Evolutionary conservation across 2,797 vertebrate species (phyloP), one percentile per base, ranked within the genome.

Genomic region (Botia kubotai): DNA sequence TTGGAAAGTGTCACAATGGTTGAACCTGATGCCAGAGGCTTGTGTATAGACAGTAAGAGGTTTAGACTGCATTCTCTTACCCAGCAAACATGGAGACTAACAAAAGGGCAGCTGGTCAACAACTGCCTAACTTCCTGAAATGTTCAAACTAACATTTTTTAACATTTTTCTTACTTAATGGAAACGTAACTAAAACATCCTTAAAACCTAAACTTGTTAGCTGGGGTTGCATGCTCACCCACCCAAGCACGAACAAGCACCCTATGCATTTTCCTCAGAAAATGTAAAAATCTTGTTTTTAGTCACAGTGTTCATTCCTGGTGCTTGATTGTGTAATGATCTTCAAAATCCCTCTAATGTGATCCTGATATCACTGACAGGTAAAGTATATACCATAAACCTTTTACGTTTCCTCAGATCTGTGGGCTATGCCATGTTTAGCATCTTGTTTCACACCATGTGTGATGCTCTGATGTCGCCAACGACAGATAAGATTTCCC

Each of bases 401-500:
- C 14, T 26, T 62, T 62, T 46, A 5, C 3, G 2, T 29, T 16
- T 77, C 12, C 55, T 43, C 53, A 50, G 76, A 78, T 77, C 26
- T 63, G 60, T 1, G 6, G 23, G 26, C 26, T 21, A 6, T 1
- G 6, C 13, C 19, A 16, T 36, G 55, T 43, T 57, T 68, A 46
- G 36, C 75, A 69, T 70, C 39, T 77, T 0, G 21, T 70, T 77
- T 60, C 23, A 23, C 21, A 19, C 16, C 65, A 33, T 69, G 63
- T 26, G 36, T 26, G 21, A 19, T 23, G 68, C 66, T 70, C 39
- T 60, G 62, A 67, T 53, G 66, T 36, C 12, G 4, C 53, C 66
- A 48, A 16, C 65, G 75, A 84, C 79, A 87, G 82, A 88, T 75
- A 86, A 75, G 19, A 72, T 33, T 26, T 46, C n/a, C 19, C 58